Evolutionary conservation across 2,888 invertebrate genomes (phyloP), one percentile per base, ranked within the genome.

Genomic region (Euplexia lucipara): DNA sequence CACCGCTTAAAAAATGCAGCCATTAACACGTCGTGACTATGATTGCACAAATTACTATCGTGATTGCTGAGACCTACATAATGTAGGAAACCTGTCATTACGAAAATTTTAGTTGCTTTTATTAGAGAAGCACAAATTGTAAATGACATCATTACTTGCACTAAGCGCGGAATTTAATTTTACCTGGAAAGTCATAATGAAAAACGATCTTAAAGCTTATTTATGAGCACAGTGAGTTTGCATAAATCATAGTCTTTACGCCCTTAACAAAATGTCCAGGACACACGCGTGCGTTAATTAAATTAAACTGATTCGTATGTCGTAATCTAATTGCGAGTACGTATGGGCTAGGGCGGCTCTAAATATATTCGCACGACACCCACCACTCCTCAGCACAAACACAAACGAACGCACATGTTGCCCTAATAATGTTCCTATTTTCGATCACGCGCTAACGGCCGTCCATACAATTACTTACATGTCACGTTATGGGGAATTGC

Each of bases 341-440:
- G 84, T 86, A 86, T 81, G 83, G 79, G 76, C 71, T 83, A 78
- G 82, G 84, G 83, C 75, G 81, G 75, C 79, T 86, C 89, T 90
- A 91, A 90, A 91, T 91, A 90, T 89, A 89, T 90, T 89, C 84
- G 86, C 89, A 88, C 87, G 88, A 88, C 82, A 85, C 79, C 83
- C 83, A 86, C 89, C 90, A 87, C 90, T 89, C 90, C 90, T 87
- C 82, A 51, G 35, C 49, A 79, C 75, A 82, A 70, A 82, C 79
- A 75, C 76, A 77, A 83, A 75, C 83, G 81, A 88, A 86, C 88
- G 86, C 87, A 88, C 81, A 84, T 89, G 88, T 83, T 83, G 78
- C 75, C 77, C 70, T 71, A 78, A 79, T 81, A 77, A 64, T 65
- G 75, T 71, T 81, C 57, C 75, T 82, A 81, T 82, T 84, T 86